Evolutionary conservation across 2,888 invertebrate species (phyloP), one percentile per base, ranked within the genome.

Genomic region (Tineola bisselliella): DNA sequence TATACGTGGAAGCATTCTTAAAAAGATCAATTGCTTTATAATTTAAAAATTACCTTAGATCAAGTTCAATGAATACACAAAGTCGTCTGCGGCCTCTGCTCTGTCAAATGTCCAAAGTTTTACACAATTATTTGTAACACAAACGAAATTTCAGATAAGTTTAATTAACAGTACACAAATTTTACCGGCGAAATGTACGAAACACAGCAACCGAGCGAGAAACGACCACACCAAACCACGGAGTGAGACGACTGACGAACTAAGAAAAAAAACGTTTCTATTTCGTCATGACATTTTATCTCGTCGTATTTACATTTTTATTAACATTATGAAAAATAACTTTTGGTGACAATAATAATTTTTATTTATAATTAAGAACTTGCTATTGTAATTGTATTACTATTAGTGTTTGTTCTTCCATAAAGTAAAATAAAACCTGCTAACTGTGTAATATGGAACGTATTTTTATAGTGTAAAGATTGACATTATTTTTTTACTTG

Each of bases 241-340:
- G 65, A 71, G 65, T 78, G 74, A 83, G 79, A 83, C 66, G 71
- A 70, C 84, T 82, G 79, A 83, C 66, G 71, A 70, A 84, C 82
- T 83, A 72, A 73, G 3, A 54, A 54, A 54, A 10, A 44, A n/a
- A n/a, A n/a, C n/a, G n/a, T n/a, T n/a, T n/a, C n/a, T n/a, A n/a
- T n/a, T n/a, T n/a, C n/a, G 13, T 13, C 13, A 13, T 13, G 43
- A 8, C 25, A 25, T 25, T 25, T 4, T 6, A 6, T 25, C 6
- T 6, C 25, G 6, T 6, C 25, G 6, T 25, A 25, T 25, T 2
- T 25, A 25, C 25, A 25, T 25, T 25, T 25, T 25, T 25, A 25
- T 25, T 6, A 6, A 25, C 25, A 25, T 25, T 4, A 6, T 6
- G 25, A 25, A 25, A 4, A 25, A 25, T 25, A 25, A 25, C n/a